phyloP scores from a whole-genome alignment of 2,113 vertebrate genomes.

The Acinonyx jubatus region DNA sequence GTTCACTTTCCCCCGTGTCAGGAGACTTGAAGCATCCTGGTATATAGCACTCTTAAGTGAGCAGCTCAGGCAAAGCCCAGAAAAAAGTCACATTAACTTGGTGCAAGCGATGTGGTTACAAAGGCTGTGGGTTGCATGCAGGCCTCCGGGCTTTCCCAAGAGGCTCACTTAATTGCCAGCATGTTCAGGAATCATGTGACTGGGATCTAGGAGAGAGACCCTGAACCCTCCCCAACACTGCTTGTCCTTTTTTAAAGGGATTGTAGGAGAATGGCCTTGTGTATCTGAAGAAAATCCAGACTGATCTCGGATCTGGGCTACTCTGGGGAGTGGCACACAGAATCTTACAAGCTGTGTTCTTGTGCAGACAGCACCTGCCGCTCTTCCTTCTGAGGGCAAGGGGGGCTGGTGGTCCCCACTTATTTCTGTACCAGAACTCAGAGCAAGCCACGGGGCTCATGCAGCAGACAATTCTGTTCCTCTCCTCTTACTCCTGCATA shows the following conservation, averaged over 20 bases:
- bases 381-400: neutral
- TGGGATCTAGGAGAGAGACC: neutral
- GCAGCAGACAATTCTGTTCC: neutral
- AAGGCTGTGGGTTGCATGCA: fast-evolving
- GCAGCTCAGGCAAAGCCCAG: neutral
- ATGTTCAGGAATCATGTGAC: no score
- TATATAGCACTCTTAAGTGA: neutral
- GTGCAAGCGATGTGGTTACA: neutral
- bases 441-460: neutral
- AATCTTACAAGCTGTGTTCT: neutral
- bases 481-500: neutral
- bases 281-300: neutral
- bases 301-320: neutral
- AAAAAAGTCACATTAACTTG: neutral
- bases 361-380: neutral
- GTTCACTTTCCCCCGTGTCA: neutral
- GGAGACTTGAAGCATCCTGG: neutral
- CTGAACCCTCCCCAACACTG: neutral
- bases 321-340: neutral
- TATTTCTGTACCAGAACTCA: neutral
- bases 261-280: neutral
- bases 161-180: neutral
- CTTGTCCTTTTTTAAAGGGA: neutral
- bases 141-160: neutral
- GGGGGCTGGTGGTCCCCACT: no score